These are phyloP conservation scores for Bombus sylvicola DNA, from an alignment of 1,140 invertebrate genomes.

Conservation along the genomic window DNA sequence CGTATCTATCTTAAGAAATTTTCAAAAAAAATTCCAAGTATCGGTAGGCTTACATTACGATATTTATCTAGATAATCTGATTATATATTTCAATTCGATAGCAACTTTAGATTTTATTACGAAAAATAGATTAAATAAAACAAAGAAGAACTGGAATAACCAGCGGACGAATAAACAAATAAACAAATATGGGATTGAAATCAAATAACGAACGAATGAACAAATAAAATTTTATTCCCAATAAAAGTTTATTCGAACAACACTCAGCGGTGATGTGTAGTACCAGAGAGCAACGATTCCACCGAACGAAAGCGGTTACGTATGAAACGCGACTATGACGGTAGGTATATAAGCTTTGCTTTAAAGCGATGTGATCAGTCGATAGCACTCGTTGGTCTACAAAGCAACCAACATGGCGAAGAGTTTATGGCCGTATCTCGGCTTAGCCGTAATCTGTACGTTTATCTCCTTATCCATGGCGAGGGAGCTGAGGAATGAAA, in stretches of 20 bases:
- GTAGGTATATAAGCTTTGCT: slow-evolving; percentile 72
- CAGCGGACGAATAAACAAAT: not conserved
- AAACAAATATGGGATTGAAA: not conserved
- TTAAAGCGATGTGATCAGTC: slow-evolving; percentile 65
- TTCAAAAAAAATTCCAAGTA: not conserved
- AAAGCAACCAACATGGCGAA: slow-evolving; percentile 63
- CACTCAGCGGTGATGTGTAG: not conserved
- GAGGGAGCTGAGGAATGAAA: slow-evolving; percentile 47
- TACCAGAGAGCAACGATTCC: slow-evolving; percentile 40
- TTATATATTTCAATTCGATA: not conserved
- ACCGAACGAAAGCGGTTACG: slow-evolving; percentile 72
- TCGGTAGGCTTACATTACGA: too few relatives aligned
- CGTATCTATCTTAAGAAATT: not conserved
- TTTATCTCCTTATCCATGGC: slow-evolving; percentile 56
- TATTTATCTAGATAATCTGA: not conserved
- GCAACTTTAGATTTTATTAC: not conserved
- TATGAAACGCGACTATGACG: slow-evolving; percentile 51
- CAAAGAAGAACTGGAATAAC: not conserved
- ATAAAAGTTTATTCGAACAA: not conserved
- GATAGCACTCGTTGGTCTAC: slow-evolving; percentile 63
- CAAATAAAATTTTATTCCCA: not conserved
- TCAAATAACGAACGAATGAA: not conserved
- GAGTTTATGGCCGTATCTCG: slow-evolving; percentile 47
- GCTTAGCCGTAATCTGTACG: slow-evolving; percentile 50
- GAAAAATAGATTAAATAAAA: not conserved